Evolutionary conservation across 2,888 invertebrate genomes (phyloP).

Genomic region (Biston stratarius): DNA sequence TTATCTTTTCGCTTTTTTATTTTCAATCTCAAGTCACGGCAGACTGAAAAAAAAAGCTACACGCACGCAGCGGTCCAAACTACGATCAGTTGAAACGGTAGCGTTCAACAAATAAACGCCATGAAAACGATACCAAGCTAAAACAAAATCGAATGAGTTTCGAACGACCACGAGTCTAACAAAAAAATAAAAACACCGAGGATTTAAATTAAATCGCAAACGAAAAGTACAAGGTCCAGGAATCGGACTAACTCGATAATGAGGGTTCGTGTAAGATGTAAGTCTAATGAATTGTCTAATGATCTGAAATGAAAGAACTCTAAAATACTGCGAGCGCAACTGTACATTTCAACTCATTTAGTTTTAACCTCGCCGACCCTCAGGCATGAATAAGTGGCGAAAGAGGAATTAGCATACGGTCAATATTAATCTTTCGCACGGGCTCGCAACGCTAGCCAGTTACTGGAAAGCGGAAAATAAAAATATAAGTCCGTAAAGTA

Average conservation of each 20-base stretch:
- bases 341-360: slow-evolving; percentile 46
- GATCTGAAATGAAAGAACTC: slow-evolving; percentile 52
- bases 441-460: slow-evolving; percentile 44
- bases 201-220: slow-evolving; percentile 57
- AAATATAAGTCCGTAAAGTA: slow-evolving; percentile 57
- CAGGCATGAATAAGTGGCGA: slow-evolving; percentile 39
- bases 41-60: slow-evolving; percentile 57
- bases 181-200: slow-evolving; percentile 49
- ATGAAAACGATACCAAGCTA: slow-evolving; percentile 56
- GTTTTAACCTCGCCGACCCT: slow-evolving; percentile 44
- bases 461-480: slow-evolving; percentile 52
- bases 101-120: slow-evolving; percentile 67
- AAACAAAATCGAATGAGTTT: slow-evolving; percentile 64
- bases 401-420: slow-evolving; percentile 53
- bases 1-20: slow-evolving; percentile 40
- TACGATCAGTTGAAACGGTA: slow-evolving; percentile 74
- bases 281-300: slow-evolving; percentile 63
- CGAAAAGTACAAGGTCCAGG: slow-evolving; percentile 52
- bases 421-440: slow-evolving; percentile 61
- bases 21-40: slow-evolving; percentile 38
- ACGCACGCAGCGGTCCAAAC: slow-evolving; percentile 69
- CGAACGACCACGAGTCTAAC: slow-evolving; percentile 49
- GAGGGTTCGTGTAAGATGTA: slow-evolving; percentile 60
- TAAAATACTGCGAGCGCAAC: slow-evolving; percentile 55
- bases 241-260: slow-evolving; percentile 61